Evolutionary conservation across 2,113 vertebrate genomes (phyloP), one percentile per base, ranked within the genome.

Genomic region (Urocolius indicus): DNA sequence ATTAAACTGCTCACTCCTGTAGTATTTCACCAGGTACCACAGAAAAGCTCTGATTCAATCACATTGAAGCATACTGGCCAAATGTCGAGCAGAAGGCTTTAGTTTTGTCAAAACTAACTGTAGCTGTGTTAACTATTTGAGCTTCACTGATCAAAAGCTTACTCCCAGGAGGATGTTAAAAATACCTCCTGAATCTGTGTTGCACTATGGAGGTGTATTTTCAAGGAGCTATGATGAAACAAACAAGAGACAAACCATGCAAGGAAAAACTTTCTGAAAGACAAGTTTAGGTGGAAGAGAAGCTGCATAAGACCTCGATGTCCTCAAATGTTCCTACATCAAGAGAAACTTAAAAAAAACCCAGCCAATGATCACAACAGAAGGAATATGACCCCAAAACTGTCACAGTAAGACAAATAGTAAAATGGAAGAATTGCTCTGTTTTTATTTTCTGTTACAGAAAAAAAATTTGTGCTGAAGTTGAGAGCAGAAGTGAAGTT

Each of bases 391-490:
- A 90, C 63, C 91, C 76, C 73, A 86, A 91, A 92, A 89, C 67
- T 95, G 62, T 63, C 67, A 76, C 71, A 93, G 85, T 94, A 95
- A 96, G 96, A 52, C 38, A 84, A 96, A 90, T 24, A 5, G 73
- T 95, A 94, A 96, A 97, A 96, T 66, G 81, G 84, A 95, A 97
- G 72, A 96, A 84, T 89, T 96, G 49, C 34, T 54, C 58, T 84
- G 55, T 95, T 58, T 94, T 97, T 97, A 97, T 63, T 96, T 63
- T 96, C 67, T 95, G 51, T 90, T 90, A 88, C 55, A 92, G 90
- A 96, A 97, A 62, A 97, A 96, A 95, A 97, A 94, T 96, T 97
- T 90, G 88, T 87, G 94, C 61, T 59, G 85, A 93, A 96, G 87
- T 54, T 67, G 46, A 94, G 94, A 97, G 74, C 65, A 95, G 65